A percentile compares a stretch with the other conserved stretches of the same genome.
phyloP scores from a whole-genome alignment of 2,797 vertebrate species.

The Danio tinwini region DNA sequence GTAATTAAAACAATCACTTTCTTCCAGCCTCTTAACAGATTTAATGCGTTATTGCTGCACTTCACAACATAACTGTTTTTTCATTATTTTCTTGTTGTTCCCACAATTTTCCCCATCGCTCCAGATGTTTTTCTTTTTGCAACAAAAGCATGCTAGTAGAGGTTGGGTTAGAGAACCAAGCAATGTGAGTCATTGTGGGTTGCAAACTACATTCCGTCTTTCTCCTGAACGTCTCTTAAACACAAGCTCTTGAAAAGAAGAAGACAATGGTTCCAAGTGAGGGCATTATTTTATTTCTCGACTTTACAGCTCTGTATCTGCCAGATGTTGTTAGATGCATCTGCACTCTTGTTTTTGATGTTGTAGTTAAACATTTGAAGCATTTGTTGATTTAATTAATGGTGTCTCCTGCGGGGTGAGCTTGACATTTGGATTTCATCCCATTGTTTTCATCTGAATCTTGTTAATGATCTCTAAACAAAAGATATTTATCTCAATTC shows the following conservation, averaged over 20 bases:
- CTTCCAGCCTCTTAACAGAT: neutral
- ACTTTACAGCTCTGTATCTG: neutral
- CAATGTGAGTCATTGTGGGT: constrained; percentile 71
- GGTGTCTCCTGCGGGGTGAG: constrained; percentile 6
- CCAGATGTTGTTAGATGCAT: constrained; percentile 51
- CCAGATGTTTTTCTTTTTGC: constrained; percentile 46
- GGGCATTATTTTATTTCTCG: neutral
- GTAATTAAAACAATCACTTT: constrained; percentile 8
- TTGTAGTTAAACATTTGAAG: constrained; percentile 52
- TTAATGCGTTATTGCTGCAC: neutral
- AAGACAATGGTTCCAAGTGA: constrained; percentile 24
- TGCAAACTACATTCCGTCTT: constrained; percentile 62
- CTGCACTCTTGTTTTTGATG: constrained; percentile 48
- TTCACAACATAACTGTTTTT: constrained; percentile 11
- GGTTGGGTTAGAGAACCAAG: constrained; percentile 23
- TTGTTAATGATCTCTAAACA: constrained; percentile 22
- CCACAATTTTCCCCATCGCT: constrained; percentile 3
- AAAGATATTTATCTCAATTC: neutral
- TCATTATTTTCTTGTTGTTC: constrained; percentile 35
- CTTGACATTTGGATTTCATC: neutral
- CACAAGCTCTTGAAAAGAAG: constrained; percentile 38
- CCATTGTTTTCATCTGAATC: constrained; percentile 9
- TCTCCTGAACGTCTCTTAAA: constrained; percentile 55
- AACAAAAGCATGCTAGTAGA: constrained; percentile 39
- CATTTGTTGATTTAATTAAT: constrained; percentile 44